Base-by-base conservation (phyloP, 2,797 vertebrate genomes). In the Pagetopsis macropterus region DNA sequence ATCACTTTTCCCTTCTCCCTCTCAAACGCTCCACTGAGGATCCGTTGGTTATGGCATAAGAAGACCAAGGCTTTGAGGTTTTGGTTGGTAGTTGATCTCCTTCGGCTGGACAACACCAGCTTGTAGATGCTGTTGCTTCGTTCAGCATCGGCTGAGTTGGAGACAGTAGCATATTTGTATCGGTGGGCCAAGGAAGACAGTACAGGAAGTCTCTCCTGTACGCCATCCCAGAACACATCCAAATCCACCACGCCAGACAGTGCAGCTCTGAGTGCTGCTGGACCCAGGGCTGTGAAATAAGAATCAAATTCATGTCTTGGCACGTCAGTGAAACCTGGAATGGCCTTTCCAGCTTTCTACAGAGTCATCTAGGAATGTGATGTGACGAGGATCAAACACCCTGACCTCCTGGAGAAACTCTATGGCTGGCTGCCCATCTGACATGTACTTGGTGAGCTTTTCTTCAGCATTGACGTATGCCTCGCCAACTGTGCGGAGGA, bases 111-210 rank as follows among this genome's bases (percentile, higher is more conserved):
- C 27, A 76, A 31, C 19, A 75, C 59, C 44, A 79, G 70, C 65
- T 82, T 79, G 65, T 79, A 69, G 3, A 79, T 72, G 55, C 67
- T 70, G 54, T 76, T 74, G 58, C 75, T 81, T 14, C 1, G 8
- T 16, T 84, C 75, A 54, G 44, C 71, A 79, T 79, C 65, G 13
- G 75, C 65, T 63, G 69, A 81, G 62, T 80, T 80, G 13, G 14
- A 9, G 15, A 78, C 45, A 8, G 19, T 19, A 21, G 9, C 75
- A 78, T 69, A 41, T 56, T 72, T 78, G 67, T 65, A 72, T 12
- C 11, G 14, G 59, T 68, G 54, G 46, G 75, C 72, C 3, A 61
- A 31, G 64, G 15, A 0, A 3, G 44, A 50, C 0, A 69, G 12
- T 1, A 45, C 23, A 5, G 46, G 60, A 12, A 52, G 52, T 45